Evolutionary conservation across 2,888 invertebrate species (phyloP).

Genomic region (Cenopis cana): DNA sequence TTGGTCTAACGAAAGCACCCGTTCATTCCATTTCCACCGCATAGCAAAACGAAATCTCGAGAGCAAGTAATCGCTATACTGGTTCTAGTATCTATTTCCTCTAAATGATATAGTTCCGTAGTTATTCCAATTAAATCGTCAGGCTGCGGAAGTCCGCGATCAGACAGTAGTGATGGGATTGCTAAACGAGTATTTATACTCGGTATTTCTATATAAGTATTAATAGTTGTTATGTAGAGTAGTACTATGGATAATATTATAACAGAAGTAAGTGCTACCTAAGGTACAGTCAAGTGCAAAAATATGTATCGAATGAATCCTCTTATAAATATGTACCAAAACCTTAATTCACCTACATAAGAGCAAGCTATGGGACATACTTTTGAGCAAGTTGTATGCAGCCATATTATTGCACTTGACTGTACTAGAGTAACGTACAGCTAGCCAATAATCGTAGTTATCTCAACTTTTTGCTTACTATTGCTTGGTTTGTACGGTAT

Average conservation of each 20-base stretch:
- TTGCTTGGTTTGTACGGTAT: no score
- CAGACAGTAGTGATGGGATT: conserved; percentile 27
- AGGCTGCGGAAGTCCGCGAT: conserved; percentile 47
- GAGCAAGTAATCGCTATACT: not conserved
- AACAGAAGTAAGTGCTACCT: no score
- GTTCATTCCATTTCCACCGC: not conserved
- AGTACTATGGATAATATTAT: not conserved
- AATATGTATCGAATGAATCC: no score
- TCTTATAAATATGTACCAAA: no score
- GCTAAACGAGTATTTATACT: conserved; percentile 21
- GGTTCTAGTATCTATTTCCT: conserved; percentile 21
- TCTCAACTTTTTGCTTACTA: no score
- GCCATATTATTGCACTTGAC: no score
- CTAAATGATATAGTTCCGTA: conserved; percentile 40
- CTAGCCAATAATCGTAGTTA: no score
- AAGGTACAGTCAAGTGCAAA: no score
- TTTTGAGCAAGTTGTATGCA: no score
- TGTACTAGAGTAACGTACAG: no score
- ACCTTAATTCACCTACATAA: no score
- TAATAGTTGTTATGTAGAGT: not conserved
- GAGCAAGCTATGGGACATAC: no score
- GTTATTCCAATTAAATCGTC: conserved; percentile 56
- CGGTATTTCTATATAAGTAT: not conserved
- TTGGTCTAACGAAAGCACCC: not conserved
- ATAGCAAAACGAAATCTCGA: not conserved